Evolutionary conservation across 2,797 vertebrate species (phyloP), one percentile per base, ranked within the genome.

Genomic region (Cynopterus sphinx): DNA sequence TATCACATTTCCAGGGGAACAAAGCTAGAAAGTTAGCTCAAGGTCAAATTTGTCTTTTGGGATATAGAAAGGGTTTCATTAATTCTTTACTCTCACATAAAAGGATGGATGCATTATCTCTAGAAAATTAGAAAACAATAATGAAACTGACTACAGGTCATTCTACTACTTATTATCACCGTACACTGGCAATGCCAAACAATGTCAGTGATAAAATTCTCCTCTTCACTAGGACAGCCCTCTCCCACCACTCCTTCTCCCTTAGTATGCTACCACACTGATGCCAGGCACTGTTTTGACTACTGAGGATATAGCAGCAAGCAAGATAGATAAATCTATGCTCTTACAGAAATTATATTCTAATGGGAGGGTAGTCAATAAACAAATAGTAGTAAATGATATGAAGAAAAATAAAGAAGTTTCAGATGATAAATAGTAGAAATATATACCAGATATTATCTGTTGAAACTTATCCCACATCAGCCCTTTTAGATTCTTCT

Each of bases 61-160:
- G 21, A 71, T 71, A 39, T 53, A 71, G 11, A 84, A 92, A 39
- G 31, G 10, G n/a, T 89, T 92, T 88, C 46, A 6, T 70, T 90
- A 78, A 67, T 46, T 9, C 19, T 65, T 73, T 91, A 86, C 12
- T 31, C 36, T 65, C n/a, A 61, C 31, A 21, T 55, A 57, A 90
- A 17, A 53, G 26, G 61, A 68, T 51, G 22, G 55, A 68, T 51
- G 17, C 10, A 65, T 43, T 95, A 3, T 87, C 73, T 93, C 1
- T 93, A 91, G 57, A 91, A 96, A 96, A 89, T 57, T 78, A 70
- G 31, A 81, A 87, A 95, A 59, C 22, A 92, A 57, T 82, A 89
- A 59, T 82, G 77, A 91, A 88, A 67, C 78, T 74, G 41, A 79
- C 36, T 81, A 49, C 67, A 91, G 87, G 31, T 71, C 59, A 39